Percentiles rank a stretch among this genome's conserved stretches.
Evolutionary conservation across 2,113 vertebrate genomes (phyloP).

Genomic region (Lepisosteus osseus): DNA sequence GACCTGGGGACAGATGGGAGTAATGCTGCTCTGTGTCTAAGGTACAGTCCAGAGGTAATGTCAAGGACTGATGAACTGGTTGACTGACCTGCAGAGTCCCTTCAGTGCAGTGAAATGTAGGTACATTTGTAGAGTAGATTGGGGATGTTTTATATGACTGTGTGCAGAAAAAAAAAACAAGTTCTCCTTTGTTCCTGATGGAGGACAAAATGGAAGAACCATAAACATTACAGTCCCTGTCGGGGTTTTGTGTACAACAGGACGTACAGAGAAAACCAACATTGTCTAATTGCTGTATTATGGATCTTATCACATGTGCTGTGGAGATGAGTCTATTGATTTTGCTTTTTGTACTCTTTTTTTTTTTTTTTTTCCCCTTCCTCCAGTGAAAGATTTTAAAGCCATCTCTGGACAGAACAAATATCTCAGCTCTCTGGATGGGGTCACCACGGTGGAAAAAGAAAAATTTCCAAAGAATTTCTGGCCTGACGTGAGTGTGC

Average conservation of each 20-base stretch:
- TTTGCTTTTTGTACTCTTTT: slow-evolving; percentile 63
- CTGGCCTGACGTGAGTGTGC: slow-evolving; percentile 69
- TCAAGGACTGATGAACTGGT: too few relatives aligned
- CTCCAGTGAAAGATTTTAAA: slow-evolving; percentile 65
- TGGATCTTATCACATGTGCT: slow-evolving; percentile 61
- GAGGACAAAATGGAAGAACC: slow-evolving; percentile 56
- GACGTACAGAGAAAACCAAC: slow-evolving; percentile 42
- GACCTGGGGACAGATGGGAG: too few relatives aligned
- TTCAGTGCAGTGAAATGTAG: too few relatives aligned
- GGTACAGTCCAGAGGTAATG: too few relatives aligned
- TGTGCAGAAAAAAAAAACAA: too few relatives aligned
- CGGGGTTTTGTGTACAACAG: slow-evolving; percentile 41
- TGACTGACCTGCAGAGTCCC: too few relatives aligned
- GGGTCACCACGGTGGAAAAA: slow-evolving; percentile 62
- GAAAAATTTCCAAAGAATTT: slow-evolving; percentile 72
- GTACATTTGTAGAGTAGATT: too few relatives aligned
- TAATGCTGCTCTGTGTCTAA: too few relatives aligned
- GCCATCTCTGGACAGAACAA: slow-evolving; percentile 54
- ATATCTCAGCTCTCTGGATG: slow-evolving; percentile 53
- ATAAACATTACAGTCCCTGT: slow-evolving; percentile 64
- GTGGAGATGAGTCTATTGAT: slow-evolving; percentile 71
- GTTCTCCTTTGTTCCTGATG: too few relatives aligned
- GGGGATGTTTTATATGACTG: too few relatives aligned
- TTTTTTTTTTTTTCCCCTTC: slow-evolving; percentile 52
- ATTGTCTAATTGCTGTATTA: slow-evolving; percentile 59